Evolutionary conservation across 2,113 vertebrate genomes (phyloP), one percentile per base, ranked within the genome.

Genomic region (Sturnira hondurensis): DNA sequence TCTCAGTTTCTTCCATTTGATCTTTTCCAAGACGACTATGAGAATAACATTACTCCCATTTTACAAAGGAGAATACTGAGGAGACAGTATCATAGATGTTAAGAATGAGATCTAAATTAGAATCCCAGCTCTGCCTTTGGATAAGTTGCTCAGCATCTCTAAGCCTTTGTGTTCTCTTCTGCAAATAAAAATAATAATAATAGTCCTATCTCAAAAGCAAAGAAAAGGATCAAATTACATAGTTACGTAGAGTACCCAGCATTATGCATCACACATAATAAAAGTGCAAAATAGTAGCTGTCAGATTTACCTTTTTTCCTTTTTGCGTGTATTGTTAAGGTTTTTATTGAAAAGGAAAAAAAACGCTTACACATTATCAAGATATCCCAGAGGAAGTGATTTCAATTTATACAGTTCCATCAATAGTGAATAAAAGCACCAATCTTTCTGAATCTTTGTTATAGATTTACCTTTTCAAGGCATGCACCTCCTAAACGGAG

Each of bases 91-190:
- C 10, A 11, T 67, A 77, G 65, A 68, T 73, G 15, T 89, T 70
- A 77, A 83, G 31, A 84, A 24, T 78, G 61, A 80, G 33, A 24
- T 50, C 36, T 90, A 87, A 74, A 92, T 90, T 87, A 94, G 71
- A 96, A 92, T 84, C 31, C 71, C 52, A 94, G 16, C 52, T 95
- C 86, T 91, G 58, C 54, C 78, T 91, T 73, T 84, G 58, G 26
- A 68, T 58, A 88, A 93, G 33, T 70, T 90, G 76, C 31, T 47
- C 52, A 82, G 15, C 77, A 31, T 82, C 17, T 74, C 28, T 84
- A 14, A 95, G 78, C 45, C 78, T 86, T 96, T 93, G n/a, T 77
- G 28, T 94, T 86, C 77, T 95, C 41, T 36, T 76, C 89, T 88
- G 4, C 41, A 78, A 88, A 89, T 81, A 73, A 26, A 77, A 88